Percentiles rank a stretch among this genome's conserved stretches.
These are phyloP conservation scores for Eulemur macaco DNA, from an alignment of 2,113 vertebrate genomes.

Conservation along the genomic window DNA sequence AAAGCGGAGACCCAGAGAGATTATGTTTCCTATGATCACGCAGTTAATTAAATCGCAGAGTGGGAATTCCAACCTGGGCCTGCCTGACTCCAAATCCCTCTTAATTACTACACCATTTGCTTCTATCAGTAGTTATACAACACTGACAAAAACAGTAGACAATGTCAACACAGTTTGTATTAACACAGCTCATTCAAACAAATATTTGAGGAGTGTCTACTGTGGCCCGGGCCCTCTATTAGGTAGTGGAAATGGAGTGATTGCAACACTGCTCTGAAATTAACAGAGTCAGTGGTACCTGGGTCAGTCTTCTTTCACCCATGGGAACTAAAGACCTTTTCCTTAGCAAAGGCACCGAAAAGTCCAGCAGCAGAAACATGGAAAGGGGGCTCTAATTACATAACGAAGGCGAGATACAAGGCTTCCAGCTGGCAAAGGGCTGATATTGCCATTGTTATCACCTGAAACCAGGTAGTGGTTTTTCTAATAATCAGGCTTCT, in stretches of 20 bases:
- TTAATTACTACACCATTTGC: background rate
- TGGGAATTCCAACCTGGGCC: background rate
- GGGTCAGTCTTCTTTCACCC: background rate
- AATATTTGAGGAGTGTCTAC: background rate
- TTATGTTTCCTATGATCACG: background rate
- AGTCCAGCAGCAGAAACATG: background rate
- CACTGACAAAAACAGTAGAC: background rate
- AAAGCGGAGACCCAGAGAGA: background rate
- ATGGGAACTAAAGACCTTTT: background rate
- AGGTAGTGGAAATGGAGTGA: background rate
- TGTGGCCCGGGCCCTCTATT: background rate
- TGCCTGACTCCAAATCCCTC: background rate
- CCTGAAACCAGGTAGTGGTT: background rate
- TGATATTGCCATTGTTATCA: background rate
- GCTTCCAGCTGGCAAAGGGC: background rate
- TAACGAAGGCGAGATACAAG: background rate
- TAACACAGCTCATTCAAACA: background rate
- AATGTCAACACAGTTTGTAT: background rate
- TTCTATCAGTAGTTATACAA: background rate
- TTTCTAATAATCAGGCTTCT: background rate
- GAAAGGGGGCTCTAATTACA: background rate
- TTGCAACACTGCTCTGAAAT: background rate
- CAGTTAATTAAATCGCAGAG: background rate
- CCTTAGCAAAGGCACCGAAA: background rate
- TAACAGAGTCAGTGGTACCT: background rate